A percentile compares a stretch with the other conserved stretches of the same genome.
Conservation (phyloP, 2,797 vertebrate species). For the Schizopygopsis malacanthus region DNA sequence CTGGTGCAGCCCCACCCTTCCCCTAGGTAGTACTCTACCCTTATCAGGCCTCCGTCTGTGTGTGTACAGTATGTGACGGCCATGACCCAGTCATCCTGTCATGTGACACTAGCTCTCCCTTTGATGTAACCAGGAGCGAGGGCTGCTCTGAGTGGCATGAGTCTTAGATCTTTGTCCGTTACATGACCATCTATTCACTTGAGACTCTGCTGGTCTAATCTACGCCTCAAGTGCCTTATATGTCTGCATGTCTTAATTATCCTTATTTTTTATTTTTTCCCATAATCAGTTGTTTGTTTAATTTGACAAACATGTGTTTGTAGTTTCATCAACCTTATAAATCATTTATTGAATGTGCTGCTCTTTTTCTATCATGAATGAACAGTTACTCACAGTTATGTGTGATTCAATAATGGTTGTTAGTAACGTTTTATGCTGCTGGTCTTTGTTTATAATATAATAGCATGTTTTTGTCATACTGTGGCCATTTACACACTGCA, state of each 20-base stretch:
- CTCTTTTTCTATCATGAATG: neutral
- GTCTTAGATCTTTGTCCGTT: neutral
- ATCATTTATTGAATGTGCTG: neutral
- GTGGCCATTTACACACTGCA: neutral
- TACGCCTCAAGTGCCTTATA: constrained; percentile 3
- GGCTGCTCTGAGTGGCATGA: constrained; percentile 13
- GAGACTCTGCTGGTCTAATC: neutral
- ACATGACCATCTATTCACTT: neutral
- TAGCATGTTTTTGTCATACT: neutral
- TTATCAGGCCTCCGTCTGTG: constrained; percentile 57
- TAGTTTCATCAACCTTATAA: neutral
- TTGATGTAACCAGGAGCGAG: constrained; percentile 27
- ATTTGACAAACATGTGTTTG: neutral
- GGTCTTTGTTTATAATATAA: constrained; percentile 2
- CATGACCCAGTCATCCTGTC: constrained; percentile 11
- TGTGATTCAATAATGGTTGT: neutral
- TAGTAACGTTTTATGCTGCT: neutral
- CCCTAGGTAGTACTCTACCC: constrained; percentile 78
- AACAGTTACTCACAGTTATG: neutral
- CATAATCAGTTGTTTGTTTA: constrained; percentile 41
- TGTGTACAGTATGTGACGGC: constrained; percentile 47
- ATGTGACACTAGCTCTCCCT: constrained; percentile 5
- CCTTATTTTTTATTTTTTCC: neutral
- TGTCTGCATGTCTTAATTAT: constrained; percentile 8
- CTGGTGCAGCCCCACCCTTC: constrained; percentile 71